These are phyloP conservation scores for Dione juno DNA, from an alignment of 2,888 invertebrate genomes.

Conservation along the genomic window DNA sequence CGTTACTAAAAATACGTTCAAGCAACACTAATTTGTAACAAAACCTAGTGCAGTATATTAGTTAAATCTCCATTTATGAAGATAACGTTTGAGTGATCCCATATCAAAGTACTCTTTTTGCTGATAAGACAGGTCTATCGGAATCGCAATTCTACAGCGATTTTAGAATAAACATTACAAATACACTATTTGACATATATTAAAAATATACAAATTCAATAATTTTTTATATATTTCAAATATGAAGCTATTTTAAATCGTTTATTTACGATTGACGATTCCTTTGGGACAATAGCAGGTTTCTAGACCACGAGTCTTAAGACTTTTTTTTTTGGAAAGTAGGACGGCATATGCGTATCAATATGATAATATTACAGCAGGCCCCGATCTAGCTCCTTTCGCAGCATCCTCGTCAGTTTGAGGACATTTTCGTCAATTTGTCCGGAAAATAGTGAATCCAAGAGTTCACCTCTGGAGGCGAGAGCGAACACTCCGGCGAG, in stretches of 20 bases:
- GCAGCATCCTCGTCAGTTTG: conserved; percentile 74
- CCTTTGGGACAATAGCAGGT: not conserved
- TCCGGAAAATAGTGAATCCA: conserved; percentile 75
- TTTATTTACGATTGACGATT: conserved; percentile 15
- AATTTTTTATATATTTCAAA: not conserved
- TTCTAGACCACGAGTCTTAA: conserved; percentile 14
- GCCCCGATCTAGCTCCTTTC: conserved; percentile 76
- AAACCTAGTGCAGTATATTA: conserved; percentile 41
- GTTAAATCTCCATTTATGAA: conserved; percentile 75
- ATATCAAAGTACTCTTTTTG: conserved; percentile 18
- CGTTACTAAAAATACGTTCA: not conserved
- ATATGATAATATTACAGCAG: conserved; percentile 66
- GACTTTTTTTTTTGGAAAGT: conserved; percentile 49
- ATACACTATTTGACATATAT: conserved; percentile 12
- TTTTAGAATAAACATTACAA: conserved; percentile 10
- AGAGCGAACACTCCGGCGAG: conserved; percentile 89
- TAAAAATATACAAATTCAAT: not conserved
- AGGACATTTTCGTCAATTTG: conserved; percentile 74
- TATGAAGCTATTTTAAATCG: not conserved
- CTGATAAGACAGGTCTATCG: conserved; percentile 4
- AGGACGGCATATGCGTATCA: conserved; percentile 67
- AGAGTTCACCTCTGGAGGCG: conserved; percentile 71
- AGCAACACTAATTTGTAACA: conserved; percentile 13
- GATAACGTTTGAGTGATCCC: conserved; percentile 60
- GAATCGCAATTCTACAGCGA: not conserved